Percentiles rank a stretch among this genome's conserved stretches.
Conservation (phyloP, 2,113 vertebrate species). For the Aspidoscelis tigris region DNA sequence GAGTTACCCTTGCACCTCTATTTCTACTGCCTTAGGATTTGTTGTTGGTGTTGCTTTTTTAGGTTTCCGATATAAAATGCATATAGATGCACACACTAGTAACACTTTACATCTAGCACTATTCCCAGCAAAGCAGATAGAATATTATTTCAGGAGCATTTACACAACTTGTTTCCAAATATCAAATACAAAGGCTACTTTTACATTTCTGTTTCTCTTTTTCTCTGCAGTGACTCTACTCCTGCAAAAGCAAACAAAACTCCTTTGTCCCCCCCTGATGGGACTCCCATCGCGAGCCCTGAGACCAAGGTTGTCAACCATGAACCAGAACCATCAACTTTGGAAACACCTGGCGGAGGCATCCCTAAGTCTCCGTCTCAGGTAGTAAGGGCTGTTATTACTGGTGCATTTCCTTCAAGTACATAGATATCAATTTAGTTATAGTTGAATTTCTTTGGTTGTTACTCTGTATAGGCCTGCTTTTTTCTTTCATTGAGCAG, state of each 20-base stretch:
- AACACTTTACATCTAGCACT: neutral
- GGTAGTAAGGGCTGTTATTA: conserved; percentile 73
- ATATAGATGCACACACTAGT: neutral
- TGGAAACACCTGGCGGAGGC: conserved; percentile 80
- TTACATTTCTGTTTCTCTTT: neutral
- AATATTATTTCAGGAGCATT: neutral
- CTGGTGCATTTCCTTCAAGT: conserved; percentile 14
- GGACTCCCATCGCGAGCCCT: conserved; percentile 76
- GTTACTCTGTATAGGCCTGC: neutral
- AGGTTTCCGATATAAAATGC: neutral
- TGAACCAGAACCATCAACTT: conserved; percentile 75
- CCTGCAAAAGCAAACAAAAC: conserved; percentile 80
- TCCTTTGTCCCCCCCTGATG: conserved; percentile 78
- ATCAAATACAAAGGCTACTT: conserved; percentile 45
- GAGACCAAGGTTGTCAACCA: conserved; percentile 87
- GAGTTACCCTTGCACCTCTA: neutral
- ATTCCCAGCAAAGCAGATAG: neutral
- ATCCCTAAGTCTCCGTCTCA: conserved; percentile 97
- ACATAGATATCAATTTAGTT: neutral
- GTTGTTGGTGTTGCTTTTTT: neutral
- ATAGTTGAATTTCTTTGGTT: conserved; percentile 15
- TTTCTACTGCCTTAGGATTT: neutral
- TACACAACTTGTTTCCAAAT: conserved; percentile 28
- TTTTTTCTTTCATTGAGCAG: no score
- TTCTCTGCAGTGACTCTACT: conserved; percentile 74